Base-by-base conservation (phyloP, 2,113 vertebrate genomes). In the Phasianus colchicus region DNA sequence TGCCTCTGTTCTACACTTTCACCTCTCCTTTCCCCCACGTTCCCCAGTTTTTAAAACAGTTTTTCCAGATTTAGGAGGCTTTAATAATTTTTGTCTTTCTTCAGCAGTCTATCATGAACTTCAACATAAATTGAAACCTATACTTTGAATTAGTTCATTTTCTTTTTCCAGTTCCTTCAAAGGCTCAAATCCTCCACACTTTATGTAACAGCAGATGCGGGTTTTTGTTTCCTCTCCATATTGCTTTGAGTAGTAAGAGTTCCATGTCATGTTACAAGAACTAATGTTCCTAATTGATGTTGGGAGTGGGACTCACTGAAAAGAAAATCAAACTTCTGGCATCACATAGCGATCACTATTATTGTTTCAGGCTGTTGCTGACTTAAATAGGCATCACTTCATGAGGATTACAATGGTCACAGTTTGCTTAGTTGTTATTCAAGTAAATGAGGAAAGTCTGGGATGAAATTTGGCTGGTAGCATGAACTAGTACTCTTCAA, bases 401-500 rank as follows among this genome's bases (percentile, higher is more conserved):
- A 36, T 72, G 34, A 30, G 43, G 32, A 52, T 64, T 70, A 9
- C 0, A 2, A 29, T 45, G 21, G 32, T 75, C 42, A 67, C 42
- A 67, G 57, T 36, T 91, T 94, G 65, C 24, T 78, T 66, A 67
- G 25, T 11, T 64, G 27, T 47, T 27, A 38, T 32, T 90, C 45
- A 64, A 67, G 34, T 50, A 81, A 83, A 84, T 22, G 24, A 57
- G 81, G 29, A 52, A 29, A 47, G 43, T 27, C 17, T 25, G 43
- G 78, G 48, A 74, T 18, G 66, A 43, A 88, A 93, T 83, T 73
- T 5, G 2, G 11, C 36, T 21, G 47, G 45, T 45, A 67, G 29
- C 0, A 0, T 60, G 36, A 83, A 70, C 36, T 57, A 73, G 13
- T 48, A 27, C 25, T 43, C 13, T 42, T 83, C 22, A 29, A 42